phyloP scores from a whole-genome alignment of 2,888 invertebrate genomes.

The Machimus atricapillus region DNA sequence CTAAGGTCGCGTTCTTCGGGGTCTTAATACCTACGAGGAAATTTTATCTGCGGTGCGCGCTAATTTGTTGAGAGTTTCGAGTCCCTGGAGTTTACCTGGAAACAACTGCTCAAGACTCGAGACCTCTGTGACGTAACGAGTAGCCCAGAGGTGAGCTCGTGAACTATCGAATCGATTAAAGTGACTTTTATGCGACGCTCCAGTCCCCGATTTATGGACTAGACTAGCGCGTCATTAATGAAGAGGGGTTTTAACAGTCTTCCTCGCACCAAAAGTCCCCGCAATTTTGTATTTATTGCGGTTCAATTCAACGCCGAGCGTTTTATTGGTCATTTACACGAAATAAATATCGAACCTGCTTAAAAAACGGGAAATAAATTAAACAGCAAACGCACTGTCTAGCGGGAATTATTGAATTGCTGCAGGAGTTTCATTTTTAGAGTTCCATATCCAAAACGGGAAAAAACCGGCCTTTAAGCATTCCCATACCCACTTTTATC shows the following conservation, averaged over 20 bases:
- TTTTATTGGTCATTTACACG: neutral
- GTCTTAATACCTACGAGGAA: neutral
- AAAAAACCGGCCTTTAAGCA: too few relatives aligned
- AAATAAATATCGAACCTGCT: neutral
- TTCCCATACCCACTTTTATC: too few relatives aligned
- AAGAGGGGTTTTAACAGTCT: neutral
- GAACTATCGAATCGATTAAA: conserved; percentile 24
- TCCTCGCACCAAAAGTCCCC: neutral
- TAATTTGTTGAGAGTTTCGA: conserved; percentile 22
- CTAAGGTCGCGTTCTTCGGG: conserved; percentile 17
- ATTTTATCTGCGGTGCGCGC: neutral
- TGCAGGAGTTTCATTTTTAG: neutral
- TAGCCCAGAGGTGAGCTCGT: conserved; percentile 7
- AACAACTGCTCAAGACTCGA: neutral
- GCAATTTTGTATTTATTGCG: neutral
- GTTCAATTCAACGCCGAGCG: neutral
- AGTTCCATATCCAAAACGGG: too few relatives aligned
- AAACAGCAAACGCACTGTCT: neutral
- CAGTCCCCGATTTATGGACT: neutral
- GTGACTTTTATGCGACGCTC: neutral
- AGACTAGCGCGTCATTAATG: neutral
- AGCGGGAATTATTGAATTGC: neutral
- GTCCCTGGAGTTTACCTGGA: neutral
- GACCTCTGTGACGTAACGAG: neutral
- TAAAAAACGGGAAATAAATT: too few relatives aligned